These are phyloP conservation scores for Epirrhoe alternata DNA, from an alignment of 2,888 invertebrate genomes.

Conservation along the genomic window DNA sequence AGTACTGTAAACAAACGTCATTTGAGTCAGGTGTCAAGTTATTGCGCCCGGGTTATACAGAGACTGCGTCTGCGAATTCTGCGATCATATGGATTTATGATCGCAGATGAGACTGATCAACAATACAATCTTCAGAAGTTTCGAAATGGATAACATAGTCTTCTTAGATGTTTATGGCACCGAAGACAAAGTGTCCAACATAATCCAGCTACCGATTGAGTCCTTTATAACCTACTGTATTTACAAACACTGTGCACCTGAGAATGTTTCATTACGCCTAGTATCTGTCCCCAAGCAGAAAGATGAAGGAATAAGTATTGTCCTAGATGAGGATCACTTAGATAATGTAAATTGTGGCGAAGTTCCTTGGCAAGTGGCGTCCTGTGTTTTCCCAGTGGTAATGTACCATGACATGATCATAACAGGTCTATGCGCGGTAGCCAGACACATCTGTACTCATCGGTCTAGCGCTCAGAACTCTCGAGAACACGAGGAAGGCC, in stretches of 20 bases:
- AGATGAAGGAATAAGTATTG: conserved; percentile 46
- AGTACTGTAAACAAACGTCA: too few relatives aligned
- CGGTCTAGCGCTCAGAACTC: conserved; percentile 44
- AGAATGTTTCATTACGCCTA: conserved; percentile 71
- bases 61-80: too few relatives aligned
- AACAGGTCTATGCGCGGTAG: conserved; percentile 91
- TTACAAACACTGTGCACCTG: conserved; percentile 84
- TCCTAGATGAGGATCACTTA: conserved; percentile 57
- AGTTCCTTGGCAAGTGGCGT: conserved; percentile 77
- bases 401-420: conserved; percentile 86
- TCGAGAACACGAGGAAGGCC: conserved; percentile 73
- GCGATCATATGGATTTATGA: too few relatives aligned
- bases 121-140: too few relatives aligned
- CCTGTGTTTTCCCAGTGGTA: conserved; percentile 87
- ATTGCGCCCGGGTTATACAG: too few relatives aligned
- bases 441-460: conserved; percentile 68
- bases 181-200: conserved; percentile 44
- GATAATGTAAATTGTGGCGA: conserved; percentile 57
- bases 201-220: conserved; percentile 79
- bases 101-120: too few relatives aligned
- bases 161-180: conserved; percentile 63
- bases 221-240: conserved; percentile 87
- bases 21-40: too few relatives aligned
- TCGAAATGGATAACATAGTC: conserved; percentile 55
- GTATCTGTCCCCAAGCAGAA: conserved; percentile 59